A percentile compares a stretch with the other conserved stretches of the same genome.
Evolutionary conservation across 2,797 vertebrate species (phyloP).

Genomic region (Selene dorsalis): DNA sequence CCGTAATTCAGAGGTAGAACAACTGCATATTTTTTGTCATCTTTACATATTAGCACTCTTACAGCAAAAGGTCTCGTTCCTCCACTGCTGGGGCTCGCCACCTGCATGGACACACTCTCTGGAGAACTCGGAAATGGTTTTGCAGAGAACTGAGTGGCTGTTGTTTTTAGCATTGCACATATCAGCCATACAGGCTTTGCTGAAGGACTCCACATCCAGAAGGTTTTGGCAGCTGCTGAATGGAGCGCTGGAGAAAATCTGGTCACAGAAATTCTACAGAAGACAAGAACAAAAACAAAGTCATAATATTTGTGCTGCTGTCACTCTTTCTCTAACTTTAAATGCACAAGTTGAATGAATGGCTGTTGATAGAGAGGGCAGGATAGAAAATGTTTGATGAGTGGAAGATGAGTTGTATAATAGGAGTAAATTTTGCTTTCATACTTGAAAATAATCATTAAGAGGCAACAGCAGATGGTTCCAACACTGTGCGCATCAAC

Average conservation of each 20-base stretch:
- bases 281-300: not conserved
- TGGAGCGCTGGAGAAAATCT: constrained; percentile 69
- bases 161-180: constrained; percentile 63
- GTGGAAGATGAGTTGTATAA: not conserved
- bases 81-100: constrained; percentile 81
- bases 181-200: constrained; percentile 75
- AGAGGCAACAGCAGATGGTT: too few species aligned
- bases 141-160: constrained; percentile 67
- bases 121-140: constrained; percentile 84
- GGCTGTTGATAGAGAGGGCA: not conserved
- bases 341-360: not conserved
- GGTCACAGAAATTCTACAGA: constrained; percentile 77
- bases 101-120: constrained; percentile 85
- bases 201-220: constrained; percentile 72
- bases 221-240: constrained; percentile 74
- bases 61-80: constrained; percentile 81
- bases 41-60: constrained; percentile 36
- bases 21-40: not conserved
- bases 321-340: not conserved
- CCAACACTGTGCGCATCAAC: too few species aligned
- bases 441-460: too few species aligned
- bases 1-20: not conserved
- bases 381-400: not conserved
- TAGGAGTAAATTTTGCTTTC: too few species aligned
- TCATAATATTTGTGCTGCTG: not conserved